phyloP scores from a whole-genome alignment of 2,888 invertebrate genomes.

The Lasioglossum calceatum region DNA sequence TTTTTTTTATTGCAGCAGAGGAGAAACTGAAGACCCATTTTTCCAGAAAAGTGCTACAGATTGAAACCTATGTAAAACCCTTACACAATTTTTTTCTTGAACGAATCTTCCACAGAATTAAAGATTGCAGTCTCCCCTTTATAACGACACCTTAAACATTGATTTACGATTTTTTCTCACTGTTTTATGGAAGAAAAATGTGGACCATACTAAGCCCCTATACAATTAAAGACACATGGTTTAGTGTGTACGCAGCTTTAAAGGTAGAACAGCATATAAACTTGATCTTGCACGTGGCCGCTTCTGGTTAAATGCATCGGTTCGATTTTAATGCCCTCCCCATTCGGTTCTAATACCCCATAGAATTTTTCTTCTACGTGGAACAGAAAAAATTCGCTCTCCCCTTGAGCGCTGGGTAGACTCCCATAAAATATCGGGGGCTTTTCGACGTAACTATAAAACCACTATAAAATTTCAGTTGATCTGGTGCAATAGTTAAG shows the following conservation, averaged over 20 bases:
- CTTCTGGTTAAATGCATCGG: conserved; percentile 12
- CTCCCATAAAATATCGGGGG: neutral
- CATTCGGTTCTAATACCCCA: conserved; percentile 11
- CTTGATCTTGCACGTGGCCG: conserved; percentile 30
- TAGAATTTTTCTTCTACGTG: conserved; percentile 4
- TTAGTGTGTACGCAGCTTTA: neutral
- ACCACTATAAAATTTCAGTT: neutral
- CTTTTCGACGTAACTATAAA: conserved; percentile 1
- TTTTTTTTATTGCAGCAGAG: too few relatives aligned
- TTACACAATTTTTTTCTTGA: too few relatives aligned
- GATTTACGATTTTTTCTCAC: too few relatives aligned
- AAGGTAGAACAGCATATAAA: conserved; percentile 17
- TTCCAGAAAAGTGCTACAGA: too few relatives aligned
- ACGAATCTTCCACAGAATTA: too few relatives aligned
- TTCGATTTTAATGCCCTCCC: conserved; percentile 7
- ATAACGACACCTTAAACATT: too few relatives aligned
- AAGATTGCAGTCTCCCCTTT: too few relatives aligned
- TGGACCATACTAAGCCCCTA: too few relatives aligned
- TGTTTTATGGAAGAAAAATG: too few relatives aligned
- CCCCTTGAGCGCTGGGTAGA: neutral
- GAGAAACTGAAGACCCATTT: too few relatives aligned
- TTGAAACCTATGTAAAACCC: too few relatives aligned
- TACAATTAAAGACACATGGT: neutral
- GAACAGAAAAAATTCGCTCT: neutral
- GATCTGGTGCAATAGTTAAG: neutral